Evolutionary conservation across 2,888 invertebrate species (phyloP).

Genomic region (Melieria omissa): DNA sequence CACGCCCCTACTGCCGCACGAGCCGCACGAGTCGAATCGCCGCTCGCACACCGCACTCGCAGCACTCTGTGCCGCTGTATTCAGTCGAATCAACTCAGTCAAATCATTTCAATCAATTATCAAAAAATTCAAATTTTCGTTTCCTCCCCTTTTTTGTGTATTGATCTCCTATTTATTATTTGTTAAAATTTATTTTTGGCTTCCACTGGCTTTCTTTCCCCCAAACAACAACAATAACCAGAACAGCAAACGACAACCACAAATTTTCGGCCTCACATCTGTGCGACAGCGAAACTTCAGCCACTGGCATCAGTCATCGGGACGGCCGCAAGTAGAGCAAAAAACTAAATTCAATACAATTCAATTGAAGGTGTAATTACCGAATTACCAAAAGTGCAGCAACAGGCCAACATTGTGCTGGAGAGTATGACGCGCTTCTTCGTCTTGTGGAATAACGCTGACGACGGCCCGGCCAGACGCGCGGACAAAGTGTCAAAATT

Average conservation of each 20-base stretch:
- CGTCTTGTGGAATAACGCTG: slow-evolving; percentile 31
- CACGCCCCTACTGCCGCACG: background rate
- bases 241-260: no score
- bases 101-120: slow-evolving; percentile 25
- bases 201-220: slow-evolving; percentile 12
- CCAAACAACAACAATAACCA: no score
- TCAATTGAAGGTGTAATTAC: background rate
- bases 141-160: slow-evolving; percentile 28
- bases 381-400: background rate
- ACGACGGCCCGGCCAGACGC: slow-evolving; percentile 13
- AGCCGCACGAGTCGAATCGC: no score
- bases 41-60: no score
- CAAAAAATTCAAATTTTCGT: slow-evolving; percentile 36
- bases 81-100: slow-evolving; percentile 15
- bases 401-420: background rate
- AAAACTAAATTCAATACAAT: no score
- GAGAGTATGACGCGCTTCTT: slow-evolving; percentile 38
- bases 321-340: no score
- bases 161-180: slow-evolving; percentile 18
- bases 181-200: slow-evolving; percentile 37
- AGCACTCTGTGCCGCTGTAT: no score
- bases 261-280: no score
- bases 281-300: no score
- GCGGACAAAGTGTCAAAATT: slow-evolving; percentile 41
- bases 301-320: no score